Percentiles rank a stretch among this genome's conserved stretches.
These are phyloP conservation scores for Cryptophagus acutangulus DNA, from an alignment of 2,888 invertebrate genomes.

Conservation along the genomic window DNA sequence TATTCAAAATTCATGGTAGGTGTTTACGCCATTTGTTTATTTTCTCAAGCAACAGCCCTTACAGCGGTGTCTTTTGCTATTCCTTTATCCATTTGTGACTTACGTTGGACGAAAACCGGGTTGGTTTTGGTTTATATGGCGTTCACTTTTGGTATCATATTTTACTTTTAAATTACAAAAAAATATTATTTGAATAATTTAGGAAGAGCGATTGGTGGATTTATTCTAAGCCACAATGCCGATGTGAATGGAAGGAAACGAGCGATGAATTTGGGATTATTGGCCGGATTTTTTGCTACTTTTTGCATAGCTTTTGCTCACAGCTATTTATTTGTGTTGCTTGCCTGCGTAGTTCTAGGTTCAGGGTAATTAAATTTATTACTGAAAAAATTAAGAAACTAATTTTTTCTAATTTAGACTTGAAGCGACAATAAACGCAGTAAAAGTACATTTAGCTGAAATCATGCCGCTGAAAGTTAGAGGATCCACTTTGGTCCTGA, in stretches of 20 bases:
- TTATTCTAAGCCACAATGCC: slow-evolving; percentile 38
- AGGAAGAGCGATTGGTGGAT: slow-evolving; percentile 44
- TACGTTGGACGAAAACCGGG: slow-evolving; percentile 20
- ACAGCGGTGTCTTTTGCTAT: slow-evolving; percentile 36
- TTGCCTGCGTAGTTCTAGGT: slow-evolving; percentile 45
- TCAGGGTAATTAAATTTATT: no score
- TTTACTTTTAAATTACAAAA: not conserved
- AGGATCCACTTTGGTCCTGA: slow-evolving; percentile 40
- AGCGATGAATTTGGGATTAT: slow-evolving; percentile 40
- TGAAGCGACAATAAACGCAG: slow-evolving; percentile 38
- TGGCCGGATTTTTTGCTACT: slow-evolving; percentile 41
- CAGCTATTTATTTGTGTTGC: slow-evolving; percentile 41
- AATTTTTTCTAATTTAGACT: slow-evolving; percentile 36
- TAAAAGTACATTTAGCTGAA: slow-evolving; percentile 47
- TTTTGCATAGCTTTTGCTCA: no score
- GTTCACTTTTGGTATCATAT: slow-evolving; percentile 3
- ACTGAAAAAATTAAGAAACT: no score
- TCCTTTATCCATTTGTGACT: slow-evolving; percentile 38
- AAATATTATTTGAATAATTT: slow-evolving; percentile 12
- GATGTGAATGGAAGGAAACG: slow-evolving; percentile 46
- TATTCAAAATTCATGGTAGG: slow-evolving; percentile 40
- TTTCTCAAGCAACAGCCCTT: slow-evolving; percentile 32
- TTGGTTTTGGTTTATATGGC: not conserved
- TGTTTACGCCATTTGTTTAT: slow-evolving; percentile 23
- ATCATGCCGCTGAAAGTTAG: slow-evolving; percentile 42